Evolutionary conservation across 2,797 vertebrate species (phyloP).

Genomic region (Propithecus deckenii): DNA sequence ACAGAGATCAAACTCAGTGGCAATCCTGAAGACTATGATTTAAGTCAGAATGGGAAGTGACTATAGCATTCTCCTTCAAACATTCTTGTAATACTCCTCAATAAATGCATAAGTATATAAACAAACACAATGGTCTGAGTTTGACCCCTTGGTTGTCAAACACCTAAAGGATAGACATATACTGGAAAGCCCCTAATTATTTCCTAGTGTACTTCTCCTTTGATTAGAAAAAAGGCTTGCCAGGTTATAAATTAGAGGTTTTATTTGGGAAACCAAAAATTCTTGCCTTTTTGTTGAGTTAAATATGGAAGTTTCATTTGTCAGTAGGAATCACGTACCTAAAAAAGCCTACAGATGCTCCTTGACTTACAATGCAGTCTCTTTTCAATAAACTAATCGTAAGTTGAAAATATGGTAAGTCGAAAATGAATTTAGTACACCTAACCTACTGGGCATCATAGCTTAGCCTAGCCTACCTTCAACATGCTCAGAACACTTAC

Average conservation of each 20-base stretch:
- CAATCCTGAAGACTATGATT: constrained; percentile 55
- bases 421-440: not conserved
- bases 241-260: constrained; percentile 9
- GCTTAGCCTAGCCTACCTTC: not conserved
- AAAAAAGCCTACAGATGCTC: not conserved
- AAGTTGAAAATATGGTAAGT: not conserved
- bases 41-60: constrained; percentile 35
- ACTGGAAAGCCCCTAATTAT: not conserved
- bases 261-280: constrained; percentile 5
- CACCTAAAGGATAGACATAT: not conserved
- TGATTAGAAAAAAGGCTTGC: not conserved
- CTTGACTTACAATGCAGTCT: not conserved
- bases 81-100: not conserved
- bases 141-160: not conserved
- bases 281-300: constrained; percentile 39
- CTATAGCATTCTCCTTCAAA: not conserved
- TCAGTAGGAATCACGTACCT: not conserved
- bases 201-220: not conserved
- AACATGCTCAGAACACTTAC: not conserved
- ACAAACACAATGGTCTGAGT: not conserved
- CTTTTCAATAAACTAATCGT: not conserved
- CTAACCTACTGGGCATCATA: too few relatives aligned
- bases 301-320: constrained; percentile 20
- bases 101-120: not conserved
- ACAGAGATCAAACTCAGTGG: constrained; percentile 33